Conservation (phyloP, 2,113 vertebrate species). For the Cavia aperea region DNA sequence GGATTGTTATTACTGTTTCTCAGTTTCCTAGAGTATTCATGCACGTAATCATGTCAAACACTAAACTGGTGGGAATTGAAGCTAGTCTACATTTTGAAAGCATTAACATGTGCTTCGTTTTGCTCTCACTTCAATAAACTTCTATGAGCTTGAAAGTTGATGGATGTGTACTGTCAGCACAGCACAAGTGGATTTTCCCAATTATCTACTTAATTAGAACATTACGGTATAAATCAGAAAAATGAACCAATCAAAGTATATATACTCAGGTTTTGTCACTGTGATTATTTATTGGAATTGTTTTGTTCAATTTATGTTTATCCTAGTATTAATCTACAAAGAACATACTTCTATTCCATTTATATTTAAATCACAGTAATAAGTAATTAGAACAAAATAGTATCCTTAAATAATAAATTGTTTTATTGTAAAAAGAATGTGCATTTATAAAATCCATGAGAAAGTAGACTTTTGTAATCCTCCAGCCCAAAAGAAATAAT, state of each 20-base stretch:
- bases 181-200: not conserved
- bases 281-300: constrained; percentile 16
- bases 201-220: constrained; percentile 44
- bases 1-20: constrained; percentile 54
- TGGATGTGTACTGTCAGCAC: not conserved
- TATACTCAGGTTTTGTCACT: not conserved
- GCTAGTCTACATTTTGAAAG: constrained; percentile 48
- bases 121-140: not conserved
- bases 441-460: not conserved
- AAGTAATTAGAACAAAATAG: not conserved
- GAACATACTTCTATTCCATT: not conserved
- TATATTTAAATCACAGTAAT: constrained; percentile 5
- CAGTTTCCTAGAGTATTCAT: constrained; percentile 62
- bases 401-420: not conserved
- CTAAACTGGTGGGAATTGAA: constrained; percentile 56
- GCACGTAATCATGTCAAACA: constrained; percentile 53
- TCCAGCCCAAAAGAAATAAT: not conserved
- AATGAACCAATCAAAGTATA: constrained; percentile 1
- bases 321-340: not conserved
- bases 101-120: not conserved
- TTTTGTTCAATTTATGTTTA: not conserved
- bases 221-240: constrained; percentile 20
- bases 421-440: not conserved
- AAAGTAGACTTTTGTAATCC: not conserved
- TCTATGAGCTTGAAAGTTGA: not conserved